Conservation (phyloP, 1,140 invertebrate genomes). For the Drosophila bifasciata region DNA sequence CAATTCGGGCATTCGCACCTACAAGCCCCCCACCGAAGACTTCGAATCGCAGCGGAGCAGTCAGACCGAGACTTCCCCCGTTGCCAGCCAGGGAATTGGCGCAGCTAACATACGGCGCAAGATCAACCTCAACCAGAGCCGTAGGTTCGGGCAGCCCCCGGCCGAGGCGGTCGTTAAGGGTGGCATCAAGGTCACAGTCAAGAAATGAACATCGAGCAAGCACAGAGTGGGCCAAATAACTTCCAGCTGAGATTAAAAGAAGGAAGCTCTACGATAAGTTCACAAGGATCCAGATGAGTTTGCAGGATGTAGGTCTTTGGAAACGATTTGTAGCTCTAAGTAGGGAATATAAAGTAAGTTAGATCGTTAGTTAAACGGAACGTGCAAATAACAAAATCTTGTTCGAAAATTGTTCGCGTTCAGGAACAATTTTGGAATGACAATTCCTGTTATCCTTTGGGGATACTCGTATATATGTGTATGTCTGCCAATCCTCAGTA, state of each 20-base stretch:
- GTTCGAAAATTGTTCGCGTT: slow-evolving; percentile 69
- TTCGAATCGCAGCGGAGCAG: slow-evolving; percentile 50
- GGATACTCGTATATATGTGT: not conserved
- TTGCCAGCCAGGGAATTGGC: slow-evolving; percentile 15
- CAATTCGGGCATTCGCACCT: slow-evolving; percentile 81
- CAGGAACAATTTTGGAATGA: slow-evolving; percentile 77
- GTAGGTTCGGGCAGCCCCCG: slow-evolving; percentile 63
- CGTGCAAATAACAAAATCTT: slow-evolving; percentile 57
- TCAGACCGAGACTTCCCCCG: slow-evolving; percentile 1
- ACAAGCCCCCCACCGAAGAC: slow-evolving; percentile 62
- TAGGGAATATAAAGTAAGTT: slow-evolving; percentile 56
- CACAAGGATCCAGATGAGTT: slow-evolving; percentile 7
- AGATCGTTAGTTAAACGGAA: slow-evolving; percentile 16
- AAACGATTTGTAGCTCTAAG: slow-evolving; percentile 35
- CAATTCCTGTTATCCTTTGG: slow-evolving; percentile 47
- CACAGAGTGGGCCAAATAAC: slow-evolving; percentile 8
- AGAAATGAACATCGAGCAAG: slow-evolving; percentile 45
- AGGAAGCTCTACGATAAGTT: slow-evolving; percentile 4
- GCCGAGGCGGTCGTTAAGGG: slow-evolving; percentile 74
- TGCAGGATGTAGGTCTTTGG: slow-evolving; percentile 10
- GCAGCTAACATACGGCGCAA: slow-evolving; percentile 53
- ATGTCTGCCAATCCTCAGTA: slow-evolving; percentile 56
- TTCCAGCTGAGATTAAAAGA: slow-evolving; percentile 51
- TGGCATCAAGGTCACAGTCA: slow-evolving; percentile 74
- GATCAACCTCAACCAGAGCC: slow-evolving; percentile 63